These are phyloP conservation scores for Leucopsar rothschildi DNA, from an alignment of 2,113 vertebrate species.

Conservation along the genomic window DNA sequence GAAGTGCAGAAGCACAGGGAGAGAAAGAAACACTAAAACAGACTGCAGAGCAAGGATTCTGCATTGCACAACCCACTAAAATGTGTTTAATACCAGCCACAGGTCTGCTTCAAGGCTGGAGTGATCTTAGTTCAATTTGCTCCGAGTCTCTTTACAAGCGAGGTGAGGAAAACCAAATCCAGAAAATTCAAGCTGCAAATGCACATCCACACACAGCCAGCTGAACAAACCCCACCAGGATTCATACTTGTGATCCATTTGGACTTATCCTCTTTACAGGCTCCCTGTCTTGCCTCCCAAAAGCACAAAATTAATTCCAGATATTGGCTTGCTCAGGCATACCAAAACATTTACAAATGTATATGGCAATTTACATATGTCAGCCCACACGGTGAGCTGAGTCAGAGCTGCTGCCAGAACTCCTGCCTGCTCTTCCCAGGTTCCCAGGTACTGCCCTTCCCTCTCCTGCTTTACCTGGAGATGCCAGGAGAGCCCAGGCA, in stretches of 20 bases:
- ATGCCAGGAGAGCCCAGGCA: not conserved
- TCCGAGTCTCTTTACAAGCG: not conserved
- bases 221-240: not conserved
- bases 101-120: not conserved
- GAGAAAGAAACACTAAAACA: not conserved
- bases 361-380: slow-evolving; percentile 41
- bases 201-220: not conserved
- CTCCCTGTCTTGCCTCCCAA: slow-evolving; percentile 27
- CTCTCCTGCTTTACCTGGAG: not conserved
- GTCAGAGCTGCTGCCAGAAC: not conserved
- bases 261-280: not conserved
- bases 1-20: not conserved
- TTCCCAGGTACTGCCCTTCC: not conserved
- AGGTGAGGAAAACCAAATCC: not conserved
- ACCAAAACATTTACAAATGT: slow-evolving; percentile 61
- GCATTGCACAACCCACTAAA: slow-evolving; percentile 22
- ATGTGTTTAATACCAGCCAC: not conserved
- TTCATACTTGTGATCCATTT: not conserved
- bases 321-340: slow-evolving; percentile 18
- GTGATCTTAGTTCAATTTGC: not conserved
- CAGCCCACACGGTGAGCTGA: slow-evolving; percentile 30
- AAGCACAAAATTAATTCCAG: slow-evolving; percentile 52
- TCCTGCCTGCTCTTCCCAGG: not conserved
- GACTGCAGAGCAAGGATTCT: slow-evolving; percentile 36
- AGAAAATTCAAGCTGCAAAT: not conserved